Evolutionary conservation across 92 coral and sea anemone genomes (phyloP).

Genomic region (Palythoa grandiflora): DNA sequence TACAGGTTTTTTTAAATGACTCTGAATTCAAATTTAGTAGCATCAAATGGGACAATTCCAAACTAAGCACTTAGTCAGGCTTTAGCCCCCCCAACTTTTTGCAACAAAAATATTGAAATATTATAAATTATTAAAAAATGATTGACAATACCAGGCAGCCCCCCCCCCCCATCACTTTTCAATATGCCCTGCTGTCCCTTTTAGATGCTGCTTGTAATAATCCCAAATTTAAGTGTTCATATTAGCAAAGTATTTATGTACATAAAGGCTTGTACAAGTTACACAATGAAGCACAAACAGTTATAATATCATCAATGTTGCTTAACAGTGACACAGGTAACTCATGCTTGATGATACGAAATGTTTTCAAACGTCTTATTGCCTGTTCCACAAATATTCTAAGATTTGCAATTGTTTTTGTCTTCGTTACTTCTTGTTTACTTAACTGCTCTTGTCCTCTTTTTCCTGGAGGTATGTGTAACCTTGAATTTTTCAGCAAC

Average conservation of each 20-base stretch:
- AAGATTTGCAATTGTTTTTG: conserved; percentile 1
- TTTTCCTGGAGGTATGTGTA: neutral
- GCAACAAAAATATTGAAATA: no score
- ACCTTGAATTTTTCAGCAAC: neutral
- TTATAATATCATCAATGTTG: neutral
- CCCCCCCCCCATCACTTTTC: no score
- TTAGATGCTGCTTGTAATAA: neutral
- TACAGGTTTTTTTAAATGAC: neutral
- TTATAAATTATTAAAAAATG: no score
- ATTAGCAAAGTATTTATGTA: neutral
- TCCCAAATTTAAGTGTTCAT: neutral
- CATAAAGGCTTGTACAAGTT: neutral
- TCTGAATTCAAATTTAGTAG: neutral
- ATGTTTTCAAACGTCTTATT: conserved; percentile 2
- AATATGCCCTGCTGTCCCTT: no score
- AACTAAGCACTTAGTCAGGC: neutral
- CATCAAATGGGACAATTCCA: neutral
- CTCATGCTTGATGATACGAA: neutral
- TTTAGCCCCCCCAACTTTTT: neutral
- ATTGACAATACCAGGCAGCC: no score
- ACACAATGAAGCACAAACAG: neutral
- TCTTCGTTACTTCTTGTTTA: conserved; percentile 1
- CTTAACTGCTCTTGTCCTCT: neutral
- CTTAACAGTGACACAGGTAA: neutral
- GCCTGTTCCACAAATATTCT: conserved; percentile 1